These are phyloP conservation scores for Diploscapter pachys DNA, from an alignment of 1,140 invertebrate species.

Conservation along the genomic window DNA sequence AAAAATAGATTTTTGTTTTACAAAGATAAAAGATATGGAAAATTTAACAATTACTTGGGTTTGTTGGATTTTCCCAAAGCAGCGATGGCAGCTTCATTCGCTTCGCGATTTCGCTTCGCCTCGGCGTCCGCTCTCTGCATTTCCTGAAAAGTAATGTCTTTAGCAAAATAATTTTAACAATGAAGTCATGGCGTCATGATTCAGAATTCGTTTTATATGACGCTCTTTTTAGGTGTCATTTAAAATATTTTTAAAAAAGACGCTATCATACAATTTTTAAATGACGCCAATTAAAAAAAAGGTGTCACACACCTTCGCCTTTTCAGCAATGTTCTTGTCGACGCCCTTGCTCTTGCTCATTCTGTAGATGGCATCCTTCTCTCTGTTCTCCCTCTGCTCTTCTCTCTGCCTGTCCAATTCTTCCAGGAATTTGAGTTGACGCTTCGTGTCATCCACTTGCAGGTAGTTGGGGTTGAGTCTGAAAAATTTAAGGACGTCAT, in stretches of 20 bases:
- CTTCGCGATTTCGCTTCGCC: constrained; percentile 41
- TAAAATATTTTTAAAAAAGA: background rate
- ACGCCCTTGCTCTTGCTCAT: constrained; percentile 39
- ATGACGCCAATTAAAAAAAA: background rate
- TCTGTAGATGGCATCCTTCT: constrained; percentile 37
- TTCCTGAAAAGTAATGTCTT: constrained; percentile 8
- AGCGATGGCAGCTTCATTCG: constrained; percentile 42
- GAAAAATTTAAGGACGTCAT: background rate
- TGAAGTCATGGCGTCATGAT: no score
- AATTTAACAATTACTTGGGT: constrained; percentile 7
- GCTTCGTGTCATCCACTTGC: constrained; percentile 30
- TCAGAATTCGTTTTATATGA: no score
- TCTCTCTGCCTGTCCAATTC: constrained; percentile 35
- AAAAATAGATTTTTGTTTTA: background rate
- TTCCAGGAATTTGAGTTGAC: constrained; percentile 39
- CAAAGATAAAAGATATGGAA: background rate
- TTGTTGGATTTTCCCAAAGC: constrained; percentile 27
- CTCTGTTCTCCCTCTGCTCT: constrained; percentile 33
- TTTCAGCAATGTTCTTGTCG: constrained; percentile 39
- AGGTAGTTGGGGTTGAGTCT: constrained; percentile 21
- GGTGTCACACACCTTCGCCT: constrained; percentile 26
- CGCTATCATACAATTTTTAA: background rate
- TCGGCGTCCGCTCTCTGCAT: constrained; percentile 39
- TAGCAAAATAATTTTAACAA: no score
- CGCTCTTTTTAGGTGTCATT: no score